Percentiles rank a stretch among this genome's conserved stretches.
Evolutionary conservation across 1,140 invertebrate species (phyloP).

Genomic region (Andricus grossulariae): DNA sequence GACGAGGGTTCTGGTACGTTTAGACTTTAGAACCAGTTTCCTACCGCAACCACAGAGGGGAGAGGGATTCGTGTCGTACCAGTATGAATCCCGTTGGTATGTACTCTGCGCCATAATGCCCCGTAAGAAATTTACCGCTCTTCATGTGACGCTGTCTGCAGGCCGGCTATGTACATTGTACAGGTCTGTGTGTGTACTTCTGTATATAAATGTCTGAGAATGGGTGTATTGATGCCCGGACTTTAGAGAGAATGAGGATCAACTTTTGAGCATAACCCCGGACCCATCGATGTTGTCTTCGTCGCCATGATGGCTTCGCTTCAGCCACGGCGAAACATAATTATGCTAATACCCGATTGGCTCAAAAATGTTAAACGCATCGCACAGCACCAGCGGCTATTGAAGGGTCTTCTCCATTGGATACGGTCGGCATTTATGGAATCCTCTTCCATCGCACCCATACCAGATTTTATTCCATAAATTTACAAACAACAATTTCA

Average conservation of each 20-base stretch:
- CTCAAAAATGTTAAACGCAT: conserved; percentile 45
- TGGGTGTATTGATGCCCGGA: background rate
- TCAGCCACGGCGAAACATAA: conserved; percentile 61
- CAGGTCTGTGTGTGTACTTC: background rate
- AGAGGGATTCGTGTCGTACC: conserved; percentile 50
- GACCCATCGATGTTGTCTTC: conserved; percentile 16
- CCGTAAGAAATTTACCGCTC: conserved; percentile 67
- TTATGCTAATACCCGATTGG: conserved; percentile 72
- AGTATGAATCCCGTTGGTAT: conserved; percentile 61
- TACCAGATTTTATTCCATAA: background rate
- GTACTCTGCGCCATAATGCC: conserved; percentile 62
- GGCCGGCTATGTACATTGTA: background rate
- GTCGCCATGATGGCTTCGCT: conserved; percentile 35
- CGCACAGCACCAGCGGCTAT: conserved; percentile 63
- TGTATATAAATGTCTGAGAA: background rate
- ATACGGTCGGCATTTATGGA: conserved; percentile 26
- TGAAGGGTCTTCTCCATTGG: conserved; percentile 46
- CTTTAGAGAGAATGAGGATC: background rate
- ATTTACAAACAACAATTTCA: background rate
- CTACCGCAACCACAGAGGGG: conserved; percentile 36
- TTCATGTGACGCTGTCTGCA: conserved; percentile 54
- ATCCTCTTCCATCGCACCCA: background rate
- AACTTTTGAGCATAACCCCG: conserved; percentile 3
- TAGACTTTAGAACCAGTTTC: conserved; percentile 60
- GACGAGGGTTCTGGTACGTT: conserved; percentile 20